Evolutionary conservation across 2,797 vertebrate species (phyloP).

Genomic region (Clarias pachynema): DNA sequence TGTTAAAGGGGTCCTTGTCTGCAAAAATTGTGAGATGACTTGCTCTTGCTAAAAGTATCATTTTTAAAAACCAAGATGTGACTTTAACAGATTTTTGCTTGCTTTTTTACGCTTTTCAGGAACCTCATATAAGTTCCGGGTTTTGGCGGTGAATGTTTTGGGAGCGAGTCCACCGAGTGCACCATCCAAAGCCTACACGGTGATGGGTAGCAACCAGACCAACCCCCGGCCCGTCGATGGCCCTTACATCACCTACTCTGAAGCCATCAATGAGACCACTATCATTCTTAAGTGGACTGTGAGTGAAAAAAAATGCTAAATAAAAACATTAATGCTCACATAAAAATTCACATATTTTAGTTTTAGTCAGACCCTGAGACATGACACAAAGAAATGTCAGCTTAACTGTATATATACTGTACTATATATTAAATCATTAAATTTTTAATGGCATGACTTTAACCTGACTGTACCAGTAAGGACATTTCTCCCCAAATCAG

Average conservation of each 20-base stretch:
- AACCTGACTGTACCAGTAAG: background rate
- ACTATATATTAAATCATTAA: background rate
- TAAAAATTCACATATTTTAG: background rate
- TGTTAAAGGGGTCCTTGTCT: background rate
- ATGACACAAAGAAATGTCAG: background rate
- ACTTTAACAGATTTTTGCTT: background rate
- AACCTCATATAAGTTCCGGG: slow-evolving; percentile 93
- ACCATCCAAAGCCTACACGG: slow-evolving; percentile 88
- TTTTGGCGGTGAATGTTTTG: slow-evolving; percentile 92
- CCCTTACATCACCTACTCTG: slow-evolving; percentile 97
- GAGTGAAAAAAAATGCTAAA: slow-evolving; percentile 53
- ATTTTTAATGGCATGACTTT: background rate
- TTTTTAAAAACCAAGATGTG: background rate
- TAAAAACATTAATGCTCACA: background rate
- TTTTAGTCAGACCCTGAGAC: background rate
- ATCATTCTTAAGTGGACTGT: slow-evolving; percentile 99
- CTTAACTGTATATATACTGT: background rate
- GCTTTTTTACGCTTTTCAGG: slow-evolving; percentile 68
- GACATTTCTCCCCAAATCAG: background rate
- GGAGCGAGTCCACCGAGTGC: slow-evolving; percentile 94
- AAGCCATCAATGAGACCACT: slow-evolving; percentile 95
- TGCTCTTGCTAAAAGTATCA: background rate
- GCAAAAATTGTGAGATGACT: background rate
- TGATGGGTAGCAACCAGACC: slow-evolving; percentile 84
- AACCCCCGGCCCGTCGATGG: slow-evolving; percentile 89